Evolutionary conservation across 1,140 invertebrate genomes (phyloP), one percentile per base, ranked within the genome.

Genomic region (Wasmannia auropunctata): DNA sequence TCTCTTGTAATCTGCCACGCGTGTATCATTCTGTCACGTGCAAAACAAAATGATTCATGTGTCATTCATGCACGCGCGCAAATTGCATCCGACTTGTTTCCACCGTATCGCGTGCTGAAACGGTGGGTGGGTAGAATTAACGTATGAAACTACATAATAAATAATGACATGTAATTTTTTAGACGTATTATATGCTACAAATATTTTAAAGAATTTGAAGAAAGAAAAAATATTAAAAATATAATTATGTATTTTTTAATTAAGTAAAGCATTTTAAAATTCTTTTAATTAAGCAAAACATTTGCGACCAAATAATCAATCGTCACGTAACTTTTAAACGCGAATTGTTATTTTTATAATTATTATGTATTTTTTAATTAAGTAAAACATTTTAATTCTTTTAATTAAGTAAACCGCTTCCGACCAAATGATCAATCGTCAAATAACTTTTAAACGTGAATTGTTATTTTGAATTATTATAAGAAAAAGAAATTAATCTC

Each of bases 41-140:
- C 51, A 60, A 83, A 72, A 83, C 67, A 74, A 74, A 74, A 83
- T 83, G 79, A 60, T 83, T 74, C 67, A 83, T 81, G 19, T 7
- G 25, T 54, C 34, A 5, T 22, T 81, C 49, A 34, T 37, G 31
- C 34, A 11, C 22, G 2, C 79, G 54, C 28, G 14, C n/a, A n/a
- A 83, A 58, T 62, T 16, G 22, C 22, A 14, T 25, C 22, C n/a
- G n/a, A 40, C 22, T 65, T 28, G 40, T 34, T 54, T 54, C 51
- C 34, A 3, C 37, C 43, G 22, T 14, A 22, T 37, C 8, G 19
- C n/a, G 5, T 28, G 4, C 10, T 25, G 8, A 51, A 28, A 16
- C n/a, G 19, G 3, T 70, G 22, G 19, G n/a, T 22, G 49, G 0
- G 4, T n/a, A 22, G 11, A 81, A 40, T 28, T 56, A 40, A 72